Conservation (phyloP, 2,113 vertebrate species). For the Pyrgilauda ruficollis region DNA sequence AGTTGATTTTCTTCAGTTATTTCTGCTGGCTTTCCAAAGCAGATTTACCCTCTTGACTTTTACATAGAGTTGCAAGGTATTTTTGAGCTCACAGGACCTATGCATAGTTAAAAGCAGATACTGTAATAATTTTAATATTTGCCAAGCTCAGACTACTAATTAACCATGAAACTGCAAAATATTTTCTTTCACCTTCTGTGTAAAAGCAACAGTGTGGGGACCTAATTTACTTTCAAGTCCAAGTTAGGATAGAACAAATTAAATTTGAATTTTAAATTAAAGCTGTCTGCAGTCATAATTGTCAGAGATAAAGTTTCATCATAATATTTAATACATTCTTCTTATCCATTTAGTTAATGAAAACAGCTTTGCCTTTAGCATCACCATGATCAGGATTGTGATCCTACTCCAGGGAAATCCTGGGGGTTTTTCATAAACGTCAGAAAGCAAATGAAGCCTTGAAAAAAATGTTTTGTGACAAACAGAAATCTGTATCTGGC, state of each 20-base stretch:
- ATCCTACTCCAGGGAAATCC: not conserved
- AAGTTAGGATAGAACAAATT: not conserved
- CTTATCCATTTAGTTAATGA: not conserved
- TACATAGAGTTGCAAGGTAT: not conserved
- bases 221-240: not conserved
- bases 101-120: not conserved
- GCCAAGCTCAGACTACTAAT: not conserved
- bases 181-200: not conserved
- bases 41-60: not conserved
- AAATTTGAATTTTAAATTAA: conserved; percentile 11
- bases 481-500: not conserved
- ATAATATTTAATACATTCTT: not conserved
- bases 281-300: not conserved
- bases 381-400: not conserved
- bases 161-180: not conserved
- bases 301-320: not conserved
- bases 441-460: not conserved
- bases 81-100: not conserved
- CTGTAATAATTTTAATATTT: not conserved
- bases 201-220: not conserved
- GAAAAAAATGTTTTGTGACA: not conserved
- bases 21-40: not conserved
- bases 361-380: not conserved
- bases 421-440: not conserved
- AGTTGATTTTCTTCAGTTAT: not conserved